Evolutionary conservation across 2,888 invertebrate genomes (phyloP), one percentile per base, ranked within the genome.

Genomic region (Cataglyphis rosenhaueri): DNA sequence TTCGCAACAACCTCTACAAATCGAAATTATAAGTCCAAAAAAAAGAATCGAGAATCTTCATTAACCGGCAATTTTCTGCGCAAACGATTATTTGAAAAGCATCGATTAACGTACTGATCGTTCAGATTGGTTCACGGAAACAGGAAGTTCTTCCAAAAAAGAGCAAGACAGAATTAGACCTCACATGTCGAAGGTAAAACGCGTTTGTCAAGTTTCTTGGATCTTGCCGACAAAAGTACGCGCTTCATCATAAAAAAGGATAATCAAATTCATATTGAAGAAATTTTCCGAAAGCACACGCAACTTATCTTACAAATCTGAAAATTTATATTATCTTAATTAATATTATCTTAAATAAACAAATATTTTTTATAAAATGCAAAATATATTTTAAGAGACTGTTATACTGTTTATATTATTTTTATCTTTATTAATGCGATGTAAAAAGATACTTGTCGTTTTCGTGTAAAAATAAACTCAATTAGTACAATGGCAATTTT

Each of bases 111-210:
- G 66, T 66, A 52, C 64, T 29, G 74, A 64, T 75, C 75, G 12
- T 62, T 52, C n/a, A 64, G 70, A 84, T 82, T 65, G 82, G 6
- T 68, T 78, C 82, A 59, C 61, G 70, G 83, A 83, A 85, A 71
- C 81, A 71, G 81, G 81, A 83, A 71, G 83, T 81, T 44, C 38
- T 15, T 10, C 55, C 5, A 15, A 68, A 70, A 75, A 71, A 64
- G 57, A 71, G n/a, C 44, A 78, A 32, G 21, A 48, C 32, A 44
- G 78, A 59, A 70, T 62, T 64, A 79, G 78, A 79, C 78, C 78
- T 79, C 78, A 79, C 78, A 79, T 71, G 78, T 70, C 57, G 78
- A 71, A 21, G 59, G 71, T 71, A 61, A 70, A 71, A 79, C 44
- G 59, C 71, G 32, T 79, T 79, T 35, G 35, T 71, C 44, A 71